Base-by-base conservation (phyloP, 1,140 invertebrate genomes). In the Dreissena rostriformis region DNA sequence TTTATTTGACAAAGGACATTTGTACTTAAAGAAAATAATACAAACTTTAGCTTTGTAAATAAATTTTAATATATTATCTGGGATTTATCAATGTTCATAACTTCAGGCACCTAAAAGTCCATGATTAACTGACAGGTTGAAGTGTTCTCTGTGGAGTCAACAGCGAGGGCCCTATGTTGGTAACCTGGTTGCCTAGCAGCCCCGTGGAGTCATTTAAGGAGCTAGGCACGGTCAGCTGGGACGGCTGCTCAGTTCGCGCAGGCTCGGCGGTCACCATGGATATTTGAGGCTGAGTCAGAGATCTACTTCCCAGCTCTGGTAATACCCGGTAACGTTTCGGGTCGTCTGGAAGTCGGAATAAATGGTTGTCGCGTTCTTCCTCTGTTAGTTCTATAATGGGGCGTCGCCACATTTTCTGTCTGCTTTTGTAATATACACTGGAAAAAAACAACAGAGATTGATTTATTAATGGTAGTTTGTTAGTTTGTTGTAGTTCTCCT, bases 401-500 rank as follows among this genome's bases (percentile, higher is more conserved):
- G 11, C 88, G 73, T 28, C 88, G 86, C 53, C 84, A 88, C 19
- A 92, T 70, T 55, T 66, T 79, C n/a, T 71, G 79, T 57, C 90
- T 70, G 24, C 89, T 86, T 79, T 88, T 92, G 86, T 92, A 88
- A 51, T 90, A 85, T 15, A 86, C 86, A 89, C 91, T 92, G 87
- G 51, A 89, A 89, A 70, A 24, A 39, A 71, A 80, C 66, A 83
- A 82, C 57, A 70, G 74, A 14, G 39, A 39, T 39, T 2, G 39
- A 5, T 39, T 39, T 39, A 39, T 39, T 39, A 39, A 2, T 39
- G 39, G 39, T 39, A 39, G 39, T 39, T 39, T 39, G 39, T 39
- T 5, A 39, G 39, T 39, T 39, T 39, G 39, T 39, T 39, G 39
- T 39, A 8, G 39, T 39, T 39, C 4, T 39, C 8, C 39, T 5